Conservation (phyloP, 1,140 invertebrate genomes). For the Lycorma delicatula region DNA sequence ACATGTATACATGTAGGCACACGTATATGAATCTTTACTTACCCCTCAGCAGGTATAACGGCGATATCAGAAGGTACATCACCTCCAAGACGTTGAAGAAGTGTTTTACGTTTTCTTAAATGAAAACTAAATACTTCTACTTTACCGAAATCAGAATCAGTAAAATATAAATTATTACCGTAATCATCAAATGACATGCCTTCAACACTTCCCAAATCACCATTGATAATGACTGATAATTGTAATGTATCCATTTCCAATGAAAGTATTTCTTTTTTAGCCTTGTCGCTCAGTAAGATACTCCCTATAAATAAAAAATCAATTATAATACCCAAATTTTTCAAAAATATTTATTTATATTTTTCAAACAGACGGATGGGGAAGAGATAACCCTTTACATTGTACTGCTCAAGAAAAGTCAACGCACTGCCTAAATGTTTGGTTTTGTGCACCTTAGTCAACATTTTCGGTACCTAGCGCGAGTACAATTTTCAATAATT, state of each 20-base stretch:
- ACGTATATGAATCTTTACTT: conserved; percentile 19
- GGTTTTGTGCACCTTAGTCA: no score
- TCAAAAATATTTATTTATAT: no score
- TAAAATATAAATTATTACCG: conserved; percentile 56
- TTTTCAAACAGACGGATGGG: no score
- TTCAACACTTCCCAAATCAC: conserved; percentile 44
- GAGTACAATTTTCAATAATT: no score
- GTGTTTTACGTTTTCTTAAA: conserved; percentile 43
- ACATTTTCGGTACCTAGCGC: no score
- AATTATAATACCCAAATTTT: no score
- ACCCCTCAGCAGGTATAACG: conserved; percentile 54
- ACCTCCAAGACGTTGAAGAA: conserved; percentile 44
- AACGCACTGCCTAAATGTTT: no score
- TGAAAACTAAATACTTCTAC: conserved; percentile 50
- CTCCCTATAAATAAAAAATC: no score
- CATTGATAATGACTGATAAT: conserved; percentile 35
- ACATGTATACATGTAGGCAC: neutral
- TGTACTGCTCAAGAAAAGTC: no score
- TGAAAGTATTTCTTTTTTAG: conserved; percentile 28
- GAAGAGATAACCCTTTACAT: no score
- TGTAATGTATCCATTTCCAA: conserved; percentile 36
- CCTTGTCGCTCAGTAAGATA: conserved; percentile 30
- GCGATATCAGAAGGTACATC: conserved; percentile 51
- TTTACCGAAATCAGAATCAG: conserved; percentile 45
- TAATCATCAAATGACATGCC: conserved; percentile 58